These are phyloP conservation scores for Gryon sp. DNA, from an alignment of 1,140 invertebrate genomes.

Conservation along the genomic window DNA sequence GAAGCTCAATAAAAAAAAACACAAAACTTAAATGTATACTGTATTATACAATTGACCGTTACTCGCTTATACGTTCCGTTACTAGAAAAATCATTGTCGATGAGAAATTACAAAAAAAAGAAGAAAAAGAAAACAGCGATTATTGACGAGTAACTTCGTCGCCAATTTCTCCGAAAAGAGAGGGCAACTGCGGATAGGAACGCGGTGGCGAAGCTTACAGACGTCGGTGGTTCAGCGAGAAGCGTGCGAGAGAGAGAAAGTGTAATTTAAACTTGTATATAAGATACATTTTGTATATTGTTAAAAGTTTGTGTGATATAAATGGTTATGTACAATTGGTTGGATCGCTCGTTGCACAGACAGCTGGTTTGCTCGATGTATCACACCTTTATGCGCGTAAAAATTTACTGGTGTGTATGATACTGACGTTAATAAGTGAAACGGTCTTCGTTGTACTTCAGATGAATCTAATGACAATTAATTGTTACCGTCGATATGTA, in stretches of 20 bases:
- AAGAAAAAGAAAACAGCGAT: conserved; percentile 8
- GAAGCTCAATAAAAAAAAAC: conserved; percentile 71
- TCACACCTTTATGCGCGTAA: conserved; percentile 55
- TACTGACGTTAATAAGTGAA: conserved; percentile 58
- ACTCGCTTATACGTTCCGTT: conserved; percentile 74
- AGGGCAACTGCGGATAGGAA: background rate
- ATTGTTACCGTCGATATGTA: conserved; percentile 50
- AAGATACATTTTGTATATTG: conserved; percentile 80
- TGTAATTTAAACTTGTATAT: conserved; percentile 80
- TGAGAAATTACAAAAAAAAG: conserved; percentile 14
- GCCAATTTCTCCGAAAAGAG: conserved; percentile 4
- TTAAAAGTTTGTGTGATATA: conserved; percentile 81
- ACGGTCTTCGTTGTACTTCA: conserved; percentile 40
- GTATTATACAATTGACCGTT: conserved; percentile 73
- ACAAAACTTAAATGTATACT: conserved; percentile 74
- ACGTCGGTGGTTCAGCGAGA: conserved; percentile 21
- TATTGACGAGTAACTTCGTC: conserved; percentile 18
- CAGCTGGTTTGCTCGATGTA: conserved; percentile 47
- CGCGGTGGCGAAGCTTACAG: conserved; percentile 10
- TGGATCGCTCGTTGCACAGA: conserved; percentile 61
- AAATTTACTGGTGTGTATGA: conserved; percentile 50
- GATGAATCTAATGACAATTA: conserved; percentile 43
- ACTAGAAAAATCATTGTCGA: conserved; percentile 70
- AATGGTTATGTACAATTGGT: conserved; percentile 77
- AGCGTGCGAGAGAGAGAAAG: conserved; percentile 68